Percentiles rank a stretch among this genome's conserved stretches.
Evolutionary conservation across 2,888 invertebrate species (phyloP).

Genomic region (Microctonus aethiopoides): DNA sequence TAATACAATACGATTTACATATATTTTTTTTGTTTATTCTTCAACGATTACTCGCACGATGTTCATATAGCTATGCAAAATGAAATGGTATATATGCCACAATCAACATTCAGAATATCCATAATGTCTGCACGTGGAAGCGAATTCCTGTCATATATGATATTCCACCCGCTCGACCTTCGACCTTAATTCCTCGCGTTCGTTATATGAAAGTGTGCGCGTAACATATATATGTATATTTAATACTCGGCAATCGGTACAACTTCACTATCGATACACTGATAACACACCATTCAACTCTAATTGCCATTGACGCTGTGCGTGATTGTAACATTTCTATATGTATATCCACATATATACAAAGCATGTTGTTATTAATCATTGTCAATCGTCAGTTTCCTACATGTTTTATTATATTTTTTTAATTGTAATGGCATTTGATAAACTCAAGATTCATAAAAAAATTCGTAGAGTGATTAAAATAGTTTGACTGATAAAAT

Average conservation of each 20-base stretch:
- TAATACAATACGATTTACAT: too few species aligned
- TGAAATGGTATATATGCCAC: neutral
- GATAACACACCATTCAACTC: neutral
- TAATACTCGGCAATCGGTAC: neutral
- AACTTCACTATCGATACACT: slow-evolving; percentile 3
- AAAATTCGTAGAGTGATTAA: too few species aligned
- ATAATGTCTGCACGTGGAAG: slow-evolving; percentile 10
- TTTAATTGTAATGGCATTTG: too few species aligned
- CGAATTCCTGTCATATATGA: neutral
- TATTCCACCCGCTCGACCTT: slow-evolving; percentile 39
- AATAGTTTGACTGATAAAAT: too few species aligned
- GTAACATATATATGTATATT: neutral
- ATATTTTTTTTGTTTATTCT: too few species aligned
- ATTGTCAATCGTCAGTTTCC: neutral
- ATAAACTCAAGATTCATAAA: too few species aligned
- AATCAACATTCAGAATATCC: slow-evolving; percentile 9
- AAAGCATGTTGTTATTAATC: neutral
- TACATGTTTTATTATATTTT: neutral
- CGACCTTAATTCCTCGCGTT: slow-evolving; percentile 43
- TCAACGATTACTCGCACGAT: neutral
- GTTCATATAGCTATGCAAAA: neutral
- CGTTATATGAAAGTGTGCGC: too few species aligned
- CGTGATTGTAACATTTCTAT: neutral
- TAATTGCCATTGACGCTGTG: slow-evolving; percentile 3
- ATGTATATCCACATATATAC: neutral